Base-by-base conservation (phyloP, 2,797 vertebrate genomes). In the Serranus cabrilla region DNA sequence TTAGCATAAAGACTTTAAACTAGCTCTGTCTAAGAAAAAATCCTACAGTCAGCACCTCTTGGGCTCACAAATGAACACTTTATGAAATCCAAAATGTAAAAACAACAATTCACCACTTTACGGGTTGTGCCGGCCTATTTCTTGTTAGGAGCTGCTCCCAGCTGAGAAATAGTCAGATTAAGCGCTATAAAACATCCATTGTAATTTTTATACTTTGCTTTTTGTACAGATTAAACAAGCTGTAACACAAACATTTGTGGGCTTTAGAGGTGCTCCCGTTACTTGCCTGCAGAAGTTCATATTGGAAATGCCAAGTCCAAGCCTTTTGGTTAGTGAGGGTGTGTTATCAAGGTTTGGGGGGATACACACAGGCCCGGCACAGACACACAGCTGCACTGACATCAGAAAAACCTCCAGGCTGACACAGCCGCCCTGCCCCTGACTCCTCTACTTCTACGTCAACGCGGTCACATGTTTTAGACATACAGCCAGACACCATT, bases 281-380 rank as follows among this genome's bases (percentile, higher is more conserved):
- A 4, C 34, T 49, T 34, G 2, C 27, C 31, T 54, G 45, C 16
- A 78, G 74, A 39, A 50, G 62, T 71, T 63, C 45, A 40, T 16
- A 49, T 5, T 45, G n/a, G n/a, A 60, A 81, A 58, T 8, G 12
- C 20, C 6, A 54, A 27, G 52, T 66, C 58, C 51, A 70, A 84
- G 75, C 62, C 58, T 42, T 25, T 7, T 65, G 50, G 86, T 93
- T 92, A 92, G 86, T 90, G 61, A 47, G 47, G 47, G 72, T 34
- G 77, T 43, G 70, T 85, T 82, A 70, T 67, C 42, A 27, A 45
- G 69, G 47, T 69, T 56, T 56, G 55, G 37, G 54, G 54, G 43
- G 10, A 25, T 2, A 80, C 71, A 72, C 77, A 82, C 82, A 84
- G 69, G 46, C 57, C 42, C 11, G 11, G 25, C 71, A 67, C 16